phyloP scores from a whole-genome alignment of 2,888 invertebrate species.

The Aromia moschata region DNA sequence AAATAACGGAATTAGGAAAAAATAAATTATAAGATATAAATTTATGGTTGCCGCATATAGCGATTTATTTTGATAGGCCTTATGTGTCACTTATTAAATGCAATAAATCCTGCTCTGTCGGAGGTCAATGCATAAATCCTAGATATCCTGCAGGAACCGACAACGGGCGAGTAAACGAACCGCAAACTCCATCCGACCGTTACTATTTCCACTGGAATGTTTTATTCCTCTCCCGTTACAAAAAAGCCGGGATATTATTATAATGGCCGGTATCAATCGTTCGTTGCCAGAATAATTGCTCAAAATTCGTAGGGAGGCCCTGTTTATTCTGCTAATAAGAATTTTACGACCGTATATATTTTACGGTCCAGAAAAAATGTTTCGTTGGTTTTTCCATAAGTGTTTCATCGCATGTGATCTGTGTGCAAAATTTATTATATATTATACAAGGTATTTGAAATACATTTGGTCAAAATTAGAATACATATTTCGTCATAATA shows the following conservation, averaged over 20 bases:
- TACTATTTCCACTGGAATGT: conserved; percentile 39
- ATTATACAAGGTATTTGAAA: no score
- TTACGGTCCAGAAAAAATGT: no score
- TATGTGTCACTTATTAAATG: conserved; percentile 42
- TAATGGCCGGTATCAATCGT: conserved; percentile 22
- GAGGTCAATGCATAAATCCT: conserved; percentile 43
- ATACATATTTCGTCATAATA: no score
- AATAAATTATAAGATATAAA: conserved; percentile 19
- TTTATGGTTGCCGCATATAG: conserved; percentile 20
- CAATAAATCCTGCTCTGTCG: conserved; percentile 41
- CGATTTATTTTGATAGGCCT: conserved; percentile 38
- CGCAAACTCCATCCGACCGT: conserved; percentile 40
- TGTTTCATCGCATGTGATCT: no score
- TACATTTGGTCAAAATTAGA: no score
- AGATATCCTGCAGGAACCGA: conserved; percentile 36
- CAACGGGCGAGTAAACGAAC: conserved; percentile 36
- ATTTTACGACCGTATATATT: no score
- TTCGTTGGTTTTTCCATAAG: no score
- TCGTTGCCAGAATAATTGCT: background rate
- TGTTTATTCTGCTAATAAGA: conserved; percentile 11
- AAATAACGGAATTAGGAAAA: conserved; percentile 18
- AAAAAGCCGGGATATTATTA: conserved; percentile 32
- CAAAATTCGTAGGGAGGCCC: no score
- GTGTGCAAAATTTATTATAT: no score
- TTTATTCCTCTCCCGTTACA: conserved; percentile 33